Evolutionary conservation across 2,888 invertebrate genomes (phyloP).

Genomic region (Vanessa cardui): DNA sequence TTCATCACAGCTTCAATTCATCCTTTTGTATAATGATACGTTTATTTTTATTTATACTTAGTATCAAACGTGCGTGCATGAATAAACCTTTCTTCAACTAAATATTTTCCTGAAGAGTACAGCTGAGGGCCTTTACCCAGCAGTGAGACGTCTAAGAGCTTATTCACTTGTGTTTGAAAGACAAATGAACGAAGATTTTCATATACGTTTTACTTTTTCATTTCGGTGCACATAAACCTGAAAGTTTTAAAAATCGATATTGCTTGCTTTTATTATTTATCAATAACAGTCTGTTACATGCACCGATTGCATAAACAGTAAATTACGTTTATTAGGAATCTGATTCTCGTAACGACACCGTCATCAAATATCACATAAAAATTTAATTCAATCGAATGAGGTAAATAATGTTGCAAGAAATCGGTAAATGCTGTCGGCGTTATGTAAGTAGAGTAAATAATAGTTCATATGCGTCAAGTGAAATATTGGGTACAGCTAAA

Average conservation of each 20-base stretch:
- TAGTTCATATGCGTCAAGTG: background rate
- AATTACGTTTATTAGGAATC: slow-evolving; percentile 23
- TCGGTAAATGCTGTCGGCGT: slow-evolving; percentile 1
- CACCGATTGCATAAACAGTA: slow-evolving; percentile 28
- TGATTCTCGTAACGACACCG: slow-evolving; percentile 23
- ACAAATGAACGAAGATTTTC: too few relatives aligned
- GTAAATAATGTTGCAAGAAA: slow-evolving; percentile 21
- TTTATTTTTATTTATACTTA: background rate
- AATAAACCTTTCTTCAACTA: too few relatives aligned
- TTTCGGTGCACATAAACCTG: background rate
- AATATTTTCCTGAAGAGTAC: too few relatives aligned
- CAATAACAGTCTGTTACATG: slow-evolving; percentile 26
- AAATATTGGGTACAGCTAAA: background rate
- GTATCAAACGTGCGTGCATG: too few relatives aligned
- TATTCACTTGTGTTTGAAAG: too few relatives aligned
- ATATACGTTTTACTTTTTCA: too few relatives aligned
- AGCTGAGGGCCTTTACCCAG: too few relatives aligned
- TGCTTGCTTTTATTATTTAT: slow-evolving; percentile 13
- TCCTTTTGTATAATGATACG: background rate
- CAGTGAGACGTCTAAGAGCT: too few relatives aligned
- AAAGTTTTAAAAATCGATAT: slow-evolving; percentile 14
- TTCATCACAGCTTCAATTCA: background rate
- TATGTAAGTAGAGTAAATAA: slow-evolving; percentile 18
- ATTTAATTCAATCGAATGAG: slow-evolving; percentile 21
- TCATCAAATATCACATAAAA: slow-evolving; percentile 27